Evolutionary conservation across 2,888 invertebrate genomes (phyloP), one percentile per base, ranked within the genome.

Genomic region (Drosophila prostipennis): DNA sequence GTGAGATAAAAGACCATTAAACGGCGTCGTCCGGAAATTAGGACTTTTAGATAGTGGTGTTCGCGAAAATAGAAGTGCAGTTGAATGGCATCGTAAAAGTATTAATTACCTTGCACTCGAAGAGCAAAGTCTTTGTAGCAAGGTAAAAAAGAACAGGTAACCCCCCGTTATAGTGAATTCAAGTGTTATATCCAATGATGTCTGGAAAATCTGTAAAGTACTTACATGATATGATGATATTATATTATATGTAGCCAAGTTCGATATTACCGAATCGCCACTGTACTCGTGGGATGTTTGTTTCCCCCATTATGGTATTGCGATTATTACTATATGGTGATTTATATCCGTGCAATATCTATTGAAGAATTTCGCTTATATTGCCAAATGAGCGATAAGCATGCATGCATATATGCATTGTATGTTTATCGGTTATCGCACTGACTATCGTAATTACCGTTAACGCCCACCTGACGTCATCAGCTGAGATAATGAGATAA

Each of bases 401-500:
- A 3, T 23, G 5, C 40, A 14, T 42, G 23, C 10, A 54, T 11
- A 11, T 23, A 23, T 10, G 29, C 29, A 45, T n/a, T 45, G 7
- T 29, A 14, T 0, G 8, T 13, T 3, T 14, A 23, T 49, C n/a
- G 39, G 29, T 51, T 51, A 42, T 58, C 40, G 58, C 5, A 46
- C 14, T 32, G 45, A 29, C 46, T 52, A 58, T 58, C 53, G 58
- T 53, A 58, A 58, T 32, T 49, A 29, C 57, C 39, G 53, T 39
- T 11, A 29, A 36, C 49, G 19, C 49, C 51, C 32, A 40, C 58
- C 23, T 58, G 58, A 58, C 52, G 58, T 58, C 58, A 58, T 45
- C 34, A 14, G 34, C 10, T 6, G n/a, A 49, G 37, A 57, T 49
- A 19, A 11, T 13, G n/a, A 39, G 37, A 57, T 49, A 19, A 7